Base-by-base conservation (phyloP, 2,113 vertebrate species). In the Leptobrachium leishanense region DNA sequence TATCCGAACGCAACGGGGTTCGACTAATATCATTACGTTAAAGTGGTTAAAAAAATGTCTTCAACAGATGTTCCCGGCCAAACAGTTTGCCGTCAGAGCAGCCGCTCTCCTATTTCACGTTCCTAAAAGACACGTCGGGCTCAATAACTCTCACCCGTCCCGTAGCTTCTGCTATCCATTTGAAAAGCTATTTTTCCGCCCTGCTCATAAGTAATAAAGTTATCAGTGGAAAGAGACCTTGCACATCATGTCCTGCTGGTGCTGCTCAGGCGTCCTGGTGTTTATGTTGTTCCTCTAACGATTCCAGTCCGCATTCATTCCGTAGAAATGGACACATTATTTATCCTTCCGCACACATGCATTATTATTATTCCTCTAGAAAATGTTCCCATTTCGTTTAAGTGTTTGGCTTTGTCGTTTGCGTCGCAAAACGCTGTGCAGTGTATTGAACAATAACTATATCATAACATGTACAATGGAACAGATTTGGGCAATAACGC, bases 181-280 rank as follows among this genome's bases (percentile, higher is more conserved):
- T 73, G 39, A 73, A 73, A 62, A 73, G 72, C 54, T 43, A 73
- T 73, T 73, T 31, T 73, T 73, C 72, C 9, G 13, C 72, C 7
- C 55, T 62, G 40, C 42, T 73, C 72, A 73, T 73, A 43, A 62
- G 72, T 43, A 62, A 73, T 59, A 73, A 73, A 73, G 72, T 31
- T 42, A 59, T 40, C 72, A 59, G 72, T n/a, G 54, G 54, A 73
- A 54, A 73, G 40, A 73, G 54, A 15, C 72, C 39, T 5, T 73
- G 2, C 6, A 2, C 41, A 41, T n/a, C 53, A 15, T 43, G 41
- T 43, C 72, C 72, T 54, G 54, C 42, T 59, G 54, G 5, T 62
- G 42, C 44, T 2, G 53, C 72, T 43, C 42, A 54, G 8, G 40
- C 31, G 12, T 73, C 44, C 39, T 46, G 43, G 15, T 50, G 68